Evolutionary conservation across 2,113 vertebrate genomes (phyloP).

Genomic region (Garra rufa): DNA sequence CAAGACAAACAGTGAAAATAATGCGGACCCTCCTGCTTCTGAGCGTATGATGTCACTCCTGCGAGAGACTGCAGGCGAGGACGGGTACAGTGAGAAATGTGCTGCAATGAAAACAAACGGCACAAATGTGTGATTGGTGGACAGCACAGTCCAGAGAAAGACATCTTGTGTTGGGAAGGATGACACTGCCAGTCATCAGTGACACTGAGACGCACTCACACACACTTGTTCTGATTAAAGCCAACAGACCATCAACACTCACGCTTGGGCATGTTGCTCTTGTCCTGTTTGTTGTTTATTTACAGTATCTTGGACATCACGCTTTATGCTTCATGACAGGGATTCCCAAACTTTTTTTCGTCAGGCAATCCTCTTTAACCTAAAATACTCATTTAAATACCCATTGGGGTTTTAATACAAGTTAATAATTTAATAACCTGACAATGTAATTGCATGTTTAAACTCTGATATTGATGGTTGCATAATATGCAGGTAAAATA

Average conservation of each 20-base stretch:
- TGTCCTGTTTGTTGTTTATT: constrained; percentile 9
- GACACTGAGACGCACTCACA: constrained; percentile 7
- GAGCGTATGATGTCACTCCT: not conserved
- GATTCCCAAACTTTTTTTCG: not conserved
- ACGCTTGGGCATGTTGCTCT: not conserved
- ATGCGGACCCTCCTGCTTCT: not conserved
- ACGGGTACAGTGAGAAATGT: not conserved
- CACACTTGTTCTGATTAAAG: not conserved
- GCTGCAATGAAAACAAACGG: constrained; percentile 10
- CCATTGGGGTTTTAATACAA: too few relatives aligned
- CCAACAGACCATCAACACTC: constrained; percentile 2
- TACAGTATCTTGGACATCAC: not conserved
- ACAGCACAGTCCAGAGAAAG: not conserved
- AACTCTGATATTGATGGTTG: not conserved
- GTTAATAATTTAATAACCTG: not conserved
- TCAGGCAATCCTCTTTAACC: not conserved
- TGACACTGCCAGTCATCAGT: constrained; percentile 22
- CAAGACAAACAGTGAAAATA: not conserved
- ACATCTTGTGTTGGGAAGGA: constrained; percentile 22
- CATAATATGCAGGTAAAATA: not conserved
- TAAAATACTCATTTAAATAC: not conserved
- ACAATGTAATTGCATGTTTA: not conserved
- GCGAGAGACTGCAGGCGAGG: not conserved
- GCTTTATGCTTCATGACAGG: not conserved
- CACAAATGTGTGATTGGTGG: constrained; percentile 17